Evolutionary conservation across 2,113 vertebrate species (phyloP).

Genomic region (Columba livia): DNA sequence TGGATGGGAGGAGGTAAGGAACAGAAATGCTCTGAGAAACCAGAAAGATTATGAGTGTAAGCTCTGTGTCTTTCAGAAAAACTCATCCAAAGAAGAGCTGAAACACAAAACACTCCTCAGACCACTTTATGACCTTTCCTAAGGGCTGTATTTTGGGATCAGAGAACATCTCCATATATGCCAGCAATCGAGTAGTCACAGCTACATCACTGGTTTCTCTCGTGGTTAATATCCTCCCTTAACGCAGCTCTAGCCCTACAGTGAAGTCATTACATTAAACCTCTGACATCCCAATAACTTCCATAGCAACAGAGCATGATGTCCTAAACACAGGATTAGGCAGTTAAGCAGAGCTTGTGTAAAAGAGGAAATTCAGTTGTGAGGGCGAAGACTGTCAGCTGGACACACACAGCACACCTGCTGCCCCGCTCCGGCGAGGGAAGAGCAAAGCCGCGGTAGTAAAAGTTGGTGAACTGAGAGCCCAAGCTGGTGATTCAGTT

Average conservation of each 20-base stretch:
- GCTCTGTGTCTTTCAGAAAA: background rate
- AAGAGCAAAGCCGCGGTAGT: fast-evolving
- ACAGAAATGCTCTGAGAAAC: background rate
- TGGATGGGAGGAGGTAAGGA: background rate
- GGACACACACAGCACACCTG: background rate
- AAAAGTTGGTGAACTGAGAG: background rate
- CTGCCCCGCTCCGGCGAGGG: background rate
- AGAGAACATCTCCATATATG: background rate
- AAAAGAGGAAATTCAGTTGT: background rate
- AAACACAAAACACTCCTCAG: background rate
- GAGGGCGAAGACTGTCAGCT: background rate
- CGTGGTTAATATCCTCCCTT: conserved; percentile 11
- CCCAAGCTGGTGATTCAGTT: background rate
- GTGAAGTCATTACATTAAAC: conserved; percentile 17
- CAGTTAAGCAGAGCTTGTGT: conserved; percentile 15
- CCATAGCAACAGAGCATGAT: conserved; percentile 59
- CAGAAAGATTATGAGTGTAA: background rate
- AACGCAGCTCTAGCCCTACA: background rate
- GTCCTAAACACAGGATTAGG: conserved; percentile 63
- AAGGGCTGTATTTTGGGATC: background rate
- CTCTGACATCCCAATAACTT: conserved; percentile 27
- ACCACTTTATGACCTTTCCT: background rate
- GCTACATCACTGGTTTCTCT: background rate
- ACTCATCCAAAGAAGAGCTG: background rate
- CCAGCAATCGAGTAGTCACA: background rate